Base-by-base conservation (phyloP, 2,113 vertebrate species). In the Syrmaticus mikado region DNA sequence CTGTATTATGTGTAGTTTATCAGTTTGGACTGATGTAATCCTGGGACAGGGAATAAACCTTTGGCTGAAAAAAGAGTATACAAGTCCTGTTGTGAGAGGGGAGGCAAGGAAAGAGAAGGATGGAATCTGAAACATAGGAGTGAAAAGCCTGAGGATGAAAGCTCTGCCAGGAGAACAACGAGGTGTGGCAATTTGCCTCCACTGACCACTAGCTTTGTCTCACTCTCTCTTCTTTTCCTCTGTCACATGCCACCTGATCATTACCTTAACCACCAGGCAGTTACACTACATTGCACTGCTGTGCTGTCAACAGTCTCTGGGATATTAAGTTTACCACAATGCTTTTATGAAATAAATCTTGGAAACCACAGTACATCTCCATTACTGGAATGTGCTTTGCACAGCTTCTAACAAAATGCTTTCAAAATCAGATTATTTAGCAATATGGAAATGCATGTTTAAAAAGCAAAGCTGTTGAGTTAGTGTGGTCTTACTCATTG, bases 391-490 rank as follows among this genome's bases (percentile, higher is more conserved):
- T 79, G 84, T 87, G 84, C 68, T 68, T 91, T 2, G 1, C 76
- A 79, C 27, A 43, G 70, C 76, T 93, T 87, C 95, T 92, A 87
- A 90, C 89, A 73, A 87, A 96, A 88, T 24, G 71, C 76, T 89
- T 96, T 93, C 76, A 83, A 88, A 84, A 93, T 90, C 85, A 94
- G 91, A 72, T 91, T 96, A 95, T 94, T 95, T 93, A 90, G 92
- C 71, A 85, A n/a, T 52, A 34, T 50, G 87, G 75, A 92, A 95
- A 61, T 58, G 50, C 40, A 41, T 36, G 41, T 74, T 97, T 94
- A 92, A 96, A 94, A 91, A 93, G 72, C 52, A 89, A 60, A 25
- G 11, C 38, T 43, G 11, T 16, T 50, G 41, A 66, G 40, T 40
- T 66, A n/a, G 22, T 2, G 2, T 48, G 21, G n/a, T 24, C 28